Evolutionary conservation across 2,888 invertebrate species (phyloP), one percentile per base, ranked within the genome.

Genomic region (Dolomedes plantarius): DNA sequence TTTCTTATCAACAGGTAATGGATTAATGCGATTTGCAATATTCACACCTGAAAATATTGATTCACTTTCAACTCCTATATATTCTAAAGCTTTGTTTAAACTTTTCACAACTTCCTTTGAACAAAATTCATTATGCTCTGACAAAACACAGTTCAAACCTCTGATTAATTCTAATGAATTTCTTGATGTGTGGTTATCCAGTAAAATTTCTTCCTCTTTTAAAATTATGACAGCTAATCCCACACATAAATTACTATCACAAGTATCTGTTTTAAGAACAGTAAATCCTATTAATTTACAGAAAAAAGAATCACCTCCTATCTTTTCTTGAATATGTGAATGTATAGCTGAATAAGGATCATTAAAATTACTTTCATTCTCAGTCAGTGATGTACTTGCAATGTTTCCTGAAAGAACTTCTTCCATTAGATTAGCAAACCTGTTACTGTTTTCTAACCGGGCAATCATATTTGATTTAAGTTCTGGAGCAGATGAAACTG

Each of bases 11-110:
- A 56, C 23, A 6, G 56, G 32, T 16, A 67, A 67, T 9, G 31
- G 67, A 36, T 16, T n/a, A 32, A 32, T 19, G n/a, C 28, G 31
- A 56, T 50, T 67, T 2, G 67, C 39, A 19, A n/a, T 19, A 29
- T 73, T 85, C 16, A 85, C 50, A 6, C 73, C 72, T 1, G 83
- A 78, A 77, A 73, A 73, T 31, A 85, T 50, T n/a, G 73, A 72
- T 36, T 85, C 68, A 2, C 72, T 32, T 56, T 85, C 77, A 11
- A 65, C 36, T 39, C 62, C 67, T n/a, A 85, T 85, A 6, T 73
- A 32, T 19, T 73, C 67, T 36, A 85, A 67, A 23, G 65, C 64
- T 23, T 77, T 39, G 19, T 73, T 23, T 3, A 85, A 27, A 16
- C 32, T 46, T 36, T 85, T 72, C 32, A 67, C 67, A 1, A 77